Percentiles rank a stretch among this genome's conserved stretches.
phyloP scores from a whole-genome alignment of 2,888 invertebrate genomes.

The Pedicia rivosa region DNA sequence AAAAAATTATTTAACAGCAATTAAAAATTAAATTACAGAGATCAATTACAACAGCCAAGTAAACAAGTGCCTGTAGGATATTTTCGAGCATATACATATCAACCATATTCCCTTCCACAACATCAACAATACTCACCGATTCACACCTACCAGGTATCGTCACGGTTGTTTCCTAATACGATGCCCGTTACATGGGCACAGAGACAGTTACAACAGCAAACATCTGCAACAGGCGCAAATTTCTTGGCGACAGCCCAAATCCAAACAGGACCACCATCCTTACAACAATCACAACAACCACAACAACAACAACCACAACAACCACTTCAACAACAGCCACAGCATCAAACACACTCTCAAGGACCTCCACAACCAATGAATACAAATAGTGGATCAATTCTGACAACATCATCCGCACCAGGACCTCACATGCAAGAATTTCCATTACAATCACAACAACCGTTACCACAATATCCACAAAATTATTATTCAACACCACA shows the following conservation, averaged over 20 bases:
- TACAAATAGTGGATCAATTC: neutral
- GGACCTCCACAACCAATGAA: conserved; percentile 1
- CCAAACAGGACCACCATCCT: neutral
- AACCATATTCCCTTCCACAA: conserved; percentile 19
- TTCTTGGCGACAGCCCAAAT: neutral
- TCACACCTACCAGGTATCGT: conserved; percentile 5
- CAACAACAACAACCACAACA: neutral
- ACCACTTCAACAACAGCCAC: conserved; percentile 1
- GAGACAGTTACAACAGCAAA: conserved; percentile 2
- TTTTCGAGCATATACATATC: conserved; percentile 28
- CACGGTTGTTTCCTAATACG: neutral
- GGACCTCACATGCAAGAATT: too few relatives aligned
- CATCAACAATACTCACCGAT: conserved; percentile 8
- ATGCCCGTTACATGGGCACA: conserved; percentile 7
- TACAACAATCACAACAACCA: neutral
- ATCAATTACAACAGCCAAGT: conserved; percentile 13
- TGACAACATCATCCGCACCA: neutral
- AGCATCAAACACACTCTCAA: conserved; percentile 3
- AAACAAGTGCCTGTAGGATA: conserved; percentile 27
- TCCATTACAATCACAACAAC: conserved; percentile 1
- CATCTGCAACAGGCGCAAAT: neutral
- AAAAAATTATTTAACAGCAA: neutral
- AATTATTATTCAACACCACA: neutral
- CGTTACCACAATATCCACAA: conserved; percentile 4
- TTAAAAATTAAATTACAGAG: neutral